A percentile compares a stretch with the other conserved stretches of the same genome.
phyloP scores from a whole-genome alignment of 2,888 invertebrate species.

The Tenthredo scrophulariae region DNA sequence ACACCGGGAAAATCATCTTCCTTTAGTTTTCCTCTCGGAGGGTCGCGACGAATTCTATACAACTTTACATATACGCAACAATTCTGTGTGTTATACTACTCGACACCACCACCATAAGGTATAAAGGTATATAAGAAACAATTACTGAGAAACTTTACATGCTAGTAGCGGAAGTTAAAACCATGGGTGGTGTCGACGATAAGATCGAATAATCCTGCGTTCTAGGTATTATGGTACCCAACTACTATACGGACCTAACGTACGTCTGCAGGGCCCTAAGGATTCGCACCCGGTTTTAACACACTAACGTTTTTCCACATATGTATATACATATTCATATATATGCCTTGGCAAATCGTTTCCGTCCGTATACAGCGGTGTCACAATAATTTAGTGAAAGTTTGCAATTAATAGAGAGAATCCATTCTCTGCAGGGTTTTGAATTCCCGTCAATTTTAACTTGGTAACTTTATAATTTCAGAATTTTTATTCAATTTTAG shows the following conservation, averaged over 20 bases:
- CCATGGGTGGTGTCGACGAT: slow-evolving; percentile 52
- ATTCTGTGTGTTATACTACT: not conserved
- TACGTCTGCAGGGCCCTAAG: not conserved
- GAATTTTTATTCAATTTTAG: not conserved
- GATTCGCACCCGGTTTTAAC: slow-evolving; percentile 37
- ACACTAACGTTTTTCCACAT: not conserved
- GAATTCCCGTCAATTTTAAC: not conserved
- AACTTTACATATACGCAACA: not conserved
- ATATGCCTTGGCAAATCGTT: slow-evolving; percentile 31
- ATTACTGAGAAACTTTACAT: slow-evolving; percentile 14
- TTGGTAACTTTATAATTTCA: not conserved
- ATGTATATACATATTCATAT: too few species aligned
- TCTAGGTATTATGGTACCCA: not conserved
- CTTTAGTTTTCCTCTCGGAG: not conserved
- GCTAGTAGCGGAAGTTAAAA: slow-evolving; percentile 52
- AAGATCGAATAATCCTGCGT: slow-evolving; percentile 41
- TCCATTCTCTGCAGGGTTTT: not conserved
- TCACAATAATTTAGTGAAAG: not conserved
- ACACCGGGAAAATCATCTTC: not conserved
- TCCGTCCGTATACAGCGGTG: not conserved
- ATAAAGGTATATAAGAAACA: not conserved
- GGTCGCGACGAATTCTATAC: not conserved
- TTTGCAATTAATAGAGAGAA: not conserved
- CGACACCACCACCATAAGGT: not conserved
- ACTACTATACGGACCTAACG: not conserved